Conservation (phyloP, 2,888 invertebrate genomes). For the Drosophila birchii region DNA sequence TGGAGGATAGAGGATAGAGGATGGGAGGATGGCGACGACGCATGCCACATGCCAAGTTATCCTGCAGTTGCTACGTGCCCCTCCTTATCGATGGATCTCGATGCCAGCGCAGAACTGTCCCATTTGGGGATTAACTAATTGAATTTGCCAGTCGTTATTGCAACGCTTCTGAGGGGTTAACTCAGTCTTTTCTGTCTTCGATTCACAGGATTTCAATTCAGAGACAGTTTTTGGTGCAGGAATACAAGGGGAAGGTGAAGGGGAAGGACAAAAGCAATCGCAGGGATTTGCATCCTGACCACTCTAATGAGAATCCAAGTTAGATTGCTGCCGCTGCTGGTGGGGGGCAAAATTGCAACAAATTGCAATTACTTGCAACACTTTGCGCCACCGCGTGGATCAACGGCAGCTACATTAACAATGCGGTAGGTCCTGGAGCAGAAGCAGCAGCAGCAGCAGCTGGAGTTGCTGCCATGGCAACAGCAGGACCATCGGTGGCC, state of each 20-base stretch:
- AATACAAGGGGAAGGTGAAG: too few relatives aligned
- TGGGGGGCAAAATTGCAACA: slow-evolving; percentile 24
- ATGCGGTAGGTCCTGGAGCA: slow-evolving; percentile 32
- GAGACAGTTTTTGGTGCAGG: background rate
- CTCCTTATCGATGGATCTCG: slow-evolving; percentile 20
- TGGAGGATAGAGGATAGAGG: slow-evolving; percentile 27
- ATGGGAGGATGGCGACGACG: slow-evolving; percentile 34
- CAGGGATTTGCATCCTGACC: slow-evolving; percentile 7
- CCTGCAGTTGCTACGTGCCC: slow-evolving; percentile 41
- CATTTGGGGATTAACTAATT: slow-evolving; percentile 43
- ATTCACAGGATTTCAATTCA: slow-evolving; percentile 18
- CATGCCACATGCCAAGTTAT: slow-evolving; percentile 40
- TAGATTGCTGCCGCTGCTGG: slow-evolving; percentile 26
- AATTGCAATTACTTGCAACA: slow-evolving; percentile 50
- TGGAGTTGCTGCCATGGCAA: slow-evolving; percentile 12
- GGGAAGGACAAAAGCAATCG: background rate
- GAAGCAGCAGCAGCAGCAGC: background rate
- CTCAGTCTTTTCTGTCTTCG: background rate
- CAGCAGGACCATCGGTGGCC: background rate
- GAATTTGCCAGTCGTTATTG: slow-evolving; percentile 43
- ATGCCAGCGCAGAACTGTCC: slow-evolving; percentile 9
- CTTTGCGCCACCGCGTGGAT: slow-evolving; percentile 42
- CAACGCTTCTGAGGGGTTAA: slow-evolving; percentile 1
- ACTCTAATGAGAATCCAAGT: slow-evolving; percentile 40
- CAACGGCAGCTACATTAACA: slow-evolving; percentile 30